These are phyloP conservation scores for Venusia cambrica DNA, from an alignment of 2,888 invertebrate species.

Conservation along the genomic window DNA sequence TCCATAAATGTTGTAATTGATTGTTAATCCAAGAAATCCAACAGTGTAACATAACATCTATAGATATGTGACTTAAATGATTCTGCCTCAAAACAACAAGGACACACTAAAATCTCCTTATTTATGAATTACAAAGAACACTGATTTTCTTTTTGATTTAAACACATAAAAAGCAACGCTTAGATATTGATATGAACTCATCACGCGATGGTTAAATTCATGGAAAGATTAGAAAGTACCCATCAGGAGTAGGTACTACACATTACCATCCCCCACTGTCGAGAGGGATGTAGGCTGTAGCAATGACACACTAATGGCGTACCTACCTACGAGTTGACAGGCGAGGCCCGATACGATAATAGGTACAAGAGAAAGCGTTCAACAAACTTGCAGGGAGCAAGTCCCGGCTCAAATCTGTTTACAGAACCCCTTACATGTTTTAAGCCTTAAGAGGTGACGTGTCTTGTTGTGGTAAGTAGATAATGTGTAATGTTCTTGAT, in stretches of 20 bases:
- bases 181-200: too few species aligned
- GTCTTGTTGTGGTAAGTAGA: constrained; percentile 13
- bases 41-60: too few species aligned
- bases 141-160: too few species aligned
- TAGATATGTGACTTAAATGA: too few species aligned
- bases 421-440: constrained; percentile 50
- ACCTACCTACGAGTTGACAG: constrained; percentile 32
- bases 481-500: constrained; percentile 8
- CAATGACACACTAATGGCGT: constrained; percentile 20
- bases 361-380: constrained; percentile 70
- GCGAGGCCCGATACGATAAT: constrained; percentile 59
- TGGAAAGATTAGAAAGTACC: too few species aligned
- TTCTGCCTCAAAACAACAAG: too few species aligned
- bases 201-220: too few species aligned
- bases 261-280: constrained; percentile 2
- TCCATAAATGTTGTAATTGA: too few species aligned
- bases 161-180: too few species aligned
- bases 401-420: constrained; percentile 60
- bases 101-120: too few species aligned
- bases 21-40: too few species aligned
- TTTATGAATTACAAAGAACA: too few species aligned
- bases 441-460: constrained; percentile 55
- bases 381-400: constrained; percentile 57
- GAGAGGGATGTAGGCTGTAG: constrained; percentile 5
- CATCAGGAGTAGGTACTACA: background rate